Percentiles rank a stretch among this genome's conserved stretches.
phyloP scores from a whole-genome alignment of 2,113 vertebrate species.

The Nothoprocta pentlandii region DNA sequence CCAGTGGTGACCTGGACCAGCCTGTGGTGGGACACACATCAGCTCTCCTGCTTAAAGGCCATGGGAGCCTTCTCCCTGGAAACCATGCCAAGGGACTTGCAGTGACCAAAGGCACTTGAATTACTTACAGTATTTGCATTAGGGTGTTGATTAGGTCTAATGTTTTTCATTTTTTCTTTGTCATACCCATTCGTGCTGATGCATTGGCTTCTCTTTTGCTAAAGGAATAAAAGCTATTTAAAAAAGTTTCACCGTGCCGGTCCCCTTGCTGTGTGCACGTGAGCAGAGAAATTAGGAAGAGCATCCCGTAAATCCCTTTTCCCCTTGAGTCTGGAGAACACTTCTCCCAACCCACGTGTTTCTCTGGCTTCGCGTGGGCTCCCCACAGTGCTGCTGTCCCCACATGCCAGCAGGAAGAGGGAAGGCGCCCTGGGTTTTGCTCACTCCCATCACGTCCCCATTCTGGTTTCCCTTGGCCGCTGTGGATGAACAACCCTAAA shows the following conservation, averaged over 20 bases:
- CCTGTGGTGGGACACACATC: background rate
- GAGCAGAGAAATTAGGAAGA: background rate
- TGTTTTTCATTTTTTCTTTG: background rate
- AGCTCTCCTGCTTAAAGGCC: background rate
- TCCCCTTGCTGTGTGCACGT: accelerated
- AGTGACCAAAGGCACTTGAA: constrained; percentile 21
- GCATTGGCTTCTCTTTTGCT: constrained; percentile 23
- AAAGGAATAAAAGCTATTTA: constrained; percentile 49
- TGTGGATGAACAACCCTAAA: too few species aligned
- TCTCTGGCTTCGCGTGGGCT: accelerated
- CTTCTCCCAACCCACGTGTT: background rate
- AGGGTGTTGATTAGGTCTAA: too few species aligned
- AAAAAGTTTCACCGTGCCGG: background rate
- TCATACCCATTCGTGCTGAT: background rate
- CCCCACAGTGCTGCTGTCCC: background rate
- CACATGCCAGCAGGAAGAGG: too few species aligned
- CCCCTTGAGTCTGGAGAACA: background rate
- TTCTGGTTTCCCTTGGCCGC: too few species aligned
- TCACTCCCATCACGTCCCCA: too few species aligned
- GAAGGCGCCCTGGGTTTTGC: too few species aligned
- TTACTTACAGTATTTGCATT: background rate
- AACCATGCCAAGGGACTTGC: background rate
- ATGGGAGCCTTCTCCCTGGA: background rate
- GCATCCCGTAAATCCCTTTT: background rate
- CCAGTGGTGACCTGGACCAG: too few species aligned